These are phyloP conservation scores for Lepidochitona cinerea DNA, from an alignment of 2,888 invertebrate species.

Conservation along the genomic window DNA sequence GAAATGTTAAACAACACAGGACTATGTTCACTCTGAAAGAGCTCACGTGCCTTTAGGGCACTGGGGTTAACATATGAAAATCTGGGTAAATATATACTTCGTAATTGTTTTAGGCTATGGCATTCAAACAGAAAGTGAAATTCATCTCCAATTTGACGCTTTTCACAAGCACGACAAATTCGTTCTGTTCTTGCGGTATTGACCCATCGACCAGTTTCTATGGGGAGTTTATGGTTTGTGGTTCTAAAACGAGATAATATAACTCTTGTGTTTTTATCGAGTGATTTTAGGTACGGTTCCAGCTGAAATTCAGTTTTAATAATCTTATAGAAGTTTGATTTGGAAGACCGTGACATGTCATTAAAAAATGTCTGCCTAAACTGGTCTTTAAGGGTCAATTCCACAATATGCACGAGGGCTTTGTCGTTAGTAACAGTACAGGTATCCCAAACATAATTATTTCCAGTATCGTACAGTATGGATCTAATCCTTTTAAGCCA, in stretches of 20 bases:
- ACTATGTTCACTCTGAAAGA: too few relatives aligned
- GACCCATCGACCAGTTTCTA: slow-evolving; percentile 11
- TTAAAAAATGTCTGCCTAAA: slow-evolving; percentile 6
- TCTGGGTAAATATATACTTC: neutral
- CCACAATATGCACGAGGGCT: neutral
- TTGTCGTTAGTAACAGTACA: neutral
- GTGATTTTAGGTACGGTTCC: neutral
- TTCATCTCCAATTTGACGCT: slow-evolving; percentile 1
- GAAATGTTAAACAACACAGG: too few relatives aligned
- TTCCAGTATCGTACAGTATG: neutral
- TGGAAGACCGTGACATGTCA: neutral
- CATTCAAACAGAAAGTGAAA: neutral
- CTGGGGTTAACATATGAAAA: too few relatives aligned
- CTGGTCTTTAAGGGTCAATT: slow-evolving; percentile 4
- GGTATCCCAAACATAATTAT: neutral
- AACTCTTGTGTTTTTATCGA: neutral
- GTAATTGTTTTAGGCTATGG: neutral
- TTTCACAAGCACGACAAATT: slow-evolving; percentile 7
- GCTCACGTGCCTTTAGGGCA: too few relatives aligned
- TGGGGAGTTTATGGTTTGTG: slow-evolving; percentile 12
- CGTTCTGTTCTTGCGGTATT: slow-evolving; percentile 8
- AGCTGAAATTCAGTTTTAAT: neutral
- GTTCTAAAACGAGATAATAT: slow-evolving; percentile 5
- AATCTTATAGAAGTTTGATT: neutral
- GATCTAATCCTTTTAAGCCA: neutral